Conservation (phyloP, 2,113 vertebrate species). For the Rousettus leschenaultii region DNA sequence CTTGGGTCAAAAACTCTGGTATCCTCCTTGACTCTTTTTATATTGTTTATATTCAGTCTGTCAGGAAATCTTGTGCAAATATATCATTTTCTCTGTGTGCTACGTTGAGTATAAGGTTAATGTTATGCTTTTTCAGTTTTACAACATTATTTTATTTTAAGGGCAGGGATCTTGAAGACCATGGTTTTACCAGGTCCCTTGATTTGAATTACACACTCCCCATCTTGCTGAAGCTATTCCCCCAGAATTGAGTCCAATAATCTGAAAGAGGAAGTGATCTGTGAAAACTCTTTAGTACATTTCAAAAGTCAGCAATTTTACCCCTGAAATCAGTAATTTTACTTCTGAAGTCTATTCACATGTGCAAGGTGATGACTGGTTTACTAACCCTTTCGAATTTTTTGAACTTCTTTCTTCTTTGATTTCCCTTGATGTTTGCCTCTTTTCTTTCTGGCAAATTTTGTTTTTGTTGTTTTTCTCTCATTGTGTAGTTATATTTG, state of each 20-base stretch:
- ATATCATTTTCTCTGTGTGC: not conserved
- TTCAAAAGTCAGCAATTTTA: not conserved
- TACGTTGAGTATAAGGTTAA: not conserved
- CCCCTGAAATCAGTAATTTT: not conserved
- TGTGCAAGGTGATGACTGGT: not conserved
- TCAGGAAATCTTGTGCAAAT: not conserved
- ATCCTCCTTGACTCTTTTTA: not conserved
- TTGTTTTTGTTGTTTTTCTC: not conserved
- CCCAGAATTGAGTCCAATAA: not conserved
- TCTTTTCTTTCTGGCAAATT: not conserved
- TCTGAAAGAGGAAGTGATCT: not conserved
- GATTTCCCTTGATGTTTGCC: not conserved
- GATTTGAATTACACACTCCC: not conserved
- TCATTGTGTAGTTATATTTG: not conserved
- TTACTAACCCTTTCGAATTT: not conserved
- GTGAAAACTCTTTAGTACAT: not conserved
- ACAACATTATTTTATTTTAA: not conserved
- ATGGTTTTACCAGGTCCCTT: not conserved
- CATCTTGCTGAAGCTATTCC: not conserved
- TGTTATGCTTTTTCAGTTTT: not conserved
- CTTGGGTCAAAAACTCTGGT: not conserved
- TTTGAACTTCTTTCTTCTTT: not conserved
- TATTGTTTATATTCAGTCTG: not conserved
- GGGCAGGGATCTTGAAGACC: not conserved
- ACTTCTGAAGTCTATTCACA: not conserved